Evolutionary conservation across 2,888 invertebrate genomes (phyloP).

Genomic region (Archips xylosteana): DNA sequence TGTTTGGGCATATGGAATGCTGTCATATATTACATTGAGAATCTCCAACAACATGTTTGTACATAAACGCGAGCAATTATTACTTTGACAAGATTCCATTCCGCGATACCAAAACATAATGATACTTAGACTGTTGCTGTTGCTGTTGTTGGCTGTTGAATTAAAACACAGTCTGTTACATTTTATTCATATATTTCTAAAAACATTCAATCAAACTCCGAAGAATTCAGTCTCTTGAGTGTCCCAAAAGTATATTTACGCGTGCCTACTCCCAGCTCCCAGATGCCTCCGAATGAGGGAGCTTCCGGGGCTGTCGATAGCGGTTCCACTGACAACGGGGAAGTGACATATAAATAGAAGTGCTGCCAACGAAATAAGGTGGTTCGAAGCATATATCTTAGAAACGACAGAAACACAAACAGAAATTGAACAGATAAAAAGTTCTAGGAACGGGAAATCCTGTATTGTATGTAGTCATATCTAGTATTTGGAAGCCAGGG

Average conservation of each 20-base stretch:
- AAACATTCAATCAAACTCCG: not conserved
- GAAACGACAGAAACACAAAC: not conserved
- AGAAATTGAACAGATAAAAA: constrained; percentile 1
- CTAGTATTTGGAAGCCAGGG: too few species aligned
- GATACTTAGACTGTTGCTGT: not conserved
- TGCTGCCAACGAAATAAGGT: constrained; percentile 5
- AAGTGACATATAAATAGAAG: constrained; percentile 10
- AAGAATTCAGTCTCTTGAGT: constrained; percentile 1
- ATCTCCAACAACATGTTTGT: not conserved
- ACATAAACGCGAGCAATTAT: not conserved
- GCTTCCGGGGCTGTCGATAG: constrained; percentile 15
- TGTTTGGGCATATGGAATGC: not conserved
- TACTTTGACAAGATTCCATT: not conserved
- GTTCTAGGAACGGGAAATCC: not conserved
- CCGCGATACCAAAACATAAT: not conserved
- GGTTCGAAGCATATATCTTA: not conserved
- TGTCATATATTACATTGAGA: not conserved
- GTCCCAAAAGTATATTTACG: constrained; percentile 14
- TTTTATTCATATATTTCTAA: not conserved
- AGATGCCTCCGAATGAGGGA: constrained; percentile 3
- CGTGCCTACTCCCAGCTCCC: not conserved
- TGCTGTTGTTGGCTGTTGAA: not conserved
- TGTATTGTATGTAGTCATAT: not conserved
- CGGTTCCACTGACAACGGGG: constrained; percentile 7
- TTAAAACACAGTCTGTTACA: not conserved